These are phyloP conservation scores for Hetaerina titia DNA, from an alignment of 2,888 invertebrate genomes.

Conservation along the genomic window DNA sequence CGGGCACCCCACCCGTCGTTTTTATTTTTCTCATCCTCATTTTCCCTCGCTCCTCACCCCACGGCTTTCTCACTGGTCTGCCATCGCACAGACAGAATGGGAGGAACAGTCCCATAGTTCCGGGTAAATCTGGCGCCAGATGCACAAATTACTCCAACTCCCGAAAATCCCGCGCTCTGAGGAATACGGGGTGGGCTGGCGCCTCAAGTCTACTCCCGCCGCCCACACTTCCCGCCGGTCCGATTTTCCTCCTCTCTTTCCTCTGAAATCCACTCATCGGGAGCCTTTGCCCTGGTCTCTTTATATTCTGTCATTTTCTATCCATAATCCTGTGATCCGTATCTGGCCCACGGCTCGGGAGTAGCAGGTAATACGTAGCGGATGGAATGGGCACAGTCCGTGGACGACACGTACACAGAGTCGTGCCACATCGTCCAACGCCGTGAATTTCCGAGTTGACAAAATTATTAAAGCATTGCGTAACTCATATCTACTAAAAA, in stretches of 20 bases:
- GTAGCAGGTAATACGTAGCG: background rate
- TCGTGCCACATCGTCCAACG: background rate
- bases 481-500: background rate
- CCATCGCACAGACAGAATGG: too few species aligned
- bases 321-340: background rate
- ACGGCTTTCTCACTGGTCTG: too few species aligned
- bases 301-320: background rate
- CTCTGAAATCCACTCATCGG: slow-evolving; percentile 29
- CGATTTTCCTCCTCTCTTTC: slow-evolving; percentile 12
- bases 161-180: background rate
- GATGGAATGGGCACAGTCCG: background rate
- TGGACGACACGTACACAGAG: background rate
- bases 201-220: background rate
- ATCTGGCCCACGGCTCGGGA: background rate
- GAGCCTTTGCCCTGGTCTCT: background rate
- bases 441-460: background rate
- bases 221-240: background rate
- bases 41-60: too few species aligned
- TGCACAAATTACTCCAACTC: background rate
- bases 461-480: background rate
- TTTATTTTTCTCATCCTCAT: background rate
- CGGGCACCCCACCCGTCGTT: too few species aligned
- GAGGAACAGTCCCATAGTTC: background rate
- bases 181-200: background rate
- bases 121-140: background rate